Percentiles rank a stretch among this genome's conserved stretches.
These are phyloP conservation scores for Elymnias hypermnestra DNA, from an alignment of 1,140 invertebrate genomes.

Conservation along the genomic window DNA sequence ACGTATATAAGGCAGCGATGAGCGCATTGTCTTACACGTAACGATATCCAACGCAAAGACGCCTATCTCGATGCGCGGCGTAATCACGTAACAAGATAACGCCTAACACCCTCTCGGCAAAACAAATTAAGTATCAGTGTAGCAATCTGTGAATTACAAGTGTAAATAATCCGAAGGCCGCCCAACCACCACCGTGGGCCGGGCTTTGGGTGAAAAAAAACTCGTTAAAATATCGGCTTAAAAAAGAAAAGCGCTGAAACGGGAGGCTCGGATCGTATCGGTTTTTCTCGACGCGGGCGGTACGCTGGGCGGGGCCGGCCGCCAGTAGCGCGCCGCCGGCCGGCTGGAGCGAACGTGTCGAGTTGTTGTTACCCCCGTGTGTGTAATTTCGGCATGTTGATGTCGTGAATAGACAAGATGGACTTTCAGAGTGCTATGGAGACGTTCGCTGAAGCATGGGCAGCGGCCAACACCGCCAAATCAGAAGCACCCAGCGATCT, in stretches of 20 bases:
- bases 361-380: conserved; percentile 51
- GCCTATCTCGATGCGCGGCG: conserved; percentile 37
- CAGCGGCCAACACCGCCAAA: conserved; percentile 90
- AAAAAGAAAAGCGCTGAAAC: conserved; percentile 74
- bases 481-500: conserved; percentile 73
- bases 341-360: conserved; percentile 46
- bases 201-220: conserved; percentile 64
- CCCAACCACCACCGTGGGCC: conserved; percentile 68
- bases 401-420: conserved; percentile 80
- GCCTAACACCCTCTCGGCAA: conserved; percentile 45
- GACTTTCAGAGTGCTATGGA: conserved; percentile 98
- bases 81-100: conserved; percentile 49
- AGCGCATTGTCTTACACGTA: conserved; percentile 23
- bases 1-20: too few species aligned
- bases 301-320: conserved; percentile 66
- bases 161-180: conserved; percentile 72
- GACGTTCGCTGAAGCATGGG: conserved; percentile 97
- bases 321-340: conserved; percentile 64
- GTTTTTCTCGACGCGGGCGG: conserved; percentile 70
- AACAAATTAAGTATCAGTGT: conserved; percentile 57
- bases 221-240: conserved; percentile 74
- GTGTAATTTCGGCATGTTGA: conserved; percentile 66
- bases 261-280: conserved; percentile 69
- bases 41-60: conserved; percentile 26
- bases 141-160: conserved; percentile 70